Conservation (phyloP, 1,140 invertebrate species). For the Aphelinus certus region DNA sequence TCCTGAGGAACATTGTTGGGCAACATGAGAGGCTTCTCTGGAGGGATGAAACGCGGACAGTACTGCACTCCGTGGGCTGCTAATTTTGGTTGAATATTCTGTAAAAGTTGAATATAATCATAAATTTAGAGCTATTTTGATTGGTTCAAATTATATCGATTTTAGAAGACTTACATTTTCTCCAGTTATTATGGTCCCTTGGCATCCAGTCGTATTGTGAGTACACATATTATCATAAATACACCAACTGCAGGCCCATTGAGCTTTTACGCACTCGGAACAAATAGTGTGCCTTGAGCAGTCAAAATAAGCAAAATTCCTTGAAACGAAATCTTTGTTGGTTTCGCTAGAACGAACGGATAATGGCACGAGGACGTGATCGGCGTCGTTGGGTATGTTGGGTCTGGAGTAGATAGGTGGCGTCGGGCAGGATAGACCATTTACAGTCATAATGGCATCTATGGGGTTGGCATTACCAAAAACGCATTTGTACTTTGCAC, state of each 20-base stretch:
- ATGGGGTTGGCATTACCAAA: slow-evolving; percentile 86
- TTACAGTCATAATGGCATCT: slow-evolving; percentile 82
- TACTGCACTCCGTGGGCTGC: slow-evolving; percentile 78
- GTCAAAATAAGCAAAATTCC: slow-evolving; percentile 94
- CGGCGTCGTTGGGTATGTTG: slow-evolving; percentile 79
- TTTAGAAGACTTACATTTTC: slow-evolving; percentile 73
- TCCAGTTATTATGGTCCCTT: slow-evolving; percentile 80
- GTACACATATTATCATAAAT: slow-evolving; percentile 95
- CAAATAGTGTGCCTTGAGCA: slow-evolving; percentile 89
- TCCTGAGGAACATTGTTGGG: slow-evolving; percentile 91
- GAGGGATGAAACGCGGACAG: slow-evolving; percentile 82
- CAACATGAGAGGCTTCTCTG: slow-evolving; percentile 75
- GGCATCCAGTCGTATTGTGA: slow-evolving; percentile 84
- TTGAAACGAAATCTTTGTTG: slow-evolving; percentile 94
- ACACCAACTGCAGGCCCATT: slow-evolving; percentile 96
- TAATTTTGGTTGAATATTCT: slow-evolving; percentile 76
- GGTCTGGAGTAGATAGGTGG: slow-evolving; percentile 82
- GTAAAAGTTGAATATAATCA: slow-evolving; percentile 24
- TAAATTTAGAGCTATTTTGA: not conserved
- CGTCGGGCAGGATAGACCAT: slow-evolving; percentile 86
- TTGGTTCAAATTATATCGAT: no score
- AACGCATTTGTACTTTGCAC: slow-evolving; percentile 93
- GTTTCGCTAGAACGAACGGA: slow-evolving; percentile 93
- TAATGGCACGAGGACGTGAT: slow-evolving; percentile 91
- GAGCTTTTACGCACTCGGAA: slow-evolving; percentile 84